Conservation (phyloP, 2,113 vertebrate genomes). For the Hippopotamus amphibius region DNA sequence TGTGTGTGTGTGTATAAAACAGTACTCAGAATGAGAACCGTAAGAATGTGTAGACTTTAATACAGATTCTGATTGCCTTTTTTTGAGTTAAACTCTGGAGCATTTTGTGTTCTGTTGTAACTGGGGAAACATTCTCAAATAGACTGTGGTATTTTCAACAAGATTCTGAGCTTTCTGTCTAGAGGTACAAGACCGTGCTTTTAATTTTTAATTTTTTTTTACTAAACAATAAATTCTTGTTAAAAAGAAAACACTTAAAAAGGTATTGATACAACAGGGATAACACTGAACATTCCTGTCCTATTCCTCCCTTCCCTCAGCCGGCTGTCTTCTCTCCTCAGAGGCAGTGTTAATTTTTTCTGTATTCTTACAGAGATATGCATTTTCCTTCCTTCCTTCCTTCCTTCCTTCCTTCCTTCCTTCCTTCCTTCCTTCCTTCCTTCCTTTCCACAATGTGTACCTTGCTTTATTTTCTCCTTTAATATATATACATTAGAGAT, state of each 20-base stretch:
- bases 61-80: background rate
- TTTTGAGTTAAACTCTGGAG: background rate
- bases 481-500: background rate
- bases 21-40: background rate
- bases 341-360: background rate
- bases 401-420: too few relatives aligned
- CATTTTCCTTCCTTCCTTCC: too few relatives aligned
- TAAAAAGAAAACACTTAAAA: background rate
- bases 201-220: background rate
- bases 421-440: too few relatives aligned
- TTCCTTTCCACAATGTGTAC: background rate
- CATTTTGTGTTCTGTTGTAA: background rate
- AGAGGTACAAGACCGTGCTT: background rate
- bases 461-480: background rate
- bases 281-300: background rate
- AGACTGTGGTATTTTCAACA: background rate
- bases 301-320: fast-evolving
- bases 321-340: background rate
- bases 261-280: background rate
- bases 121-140: background rate
- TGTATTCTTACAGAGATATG: background rate
- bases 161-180: background rate
- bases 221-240: background rate
- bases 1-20: background rate
- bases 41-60: background rate